phyloP scores from a whole-genome alignment of 2,797 vertebrate genomes.

The Cossypha niveicapilla region DNA sequence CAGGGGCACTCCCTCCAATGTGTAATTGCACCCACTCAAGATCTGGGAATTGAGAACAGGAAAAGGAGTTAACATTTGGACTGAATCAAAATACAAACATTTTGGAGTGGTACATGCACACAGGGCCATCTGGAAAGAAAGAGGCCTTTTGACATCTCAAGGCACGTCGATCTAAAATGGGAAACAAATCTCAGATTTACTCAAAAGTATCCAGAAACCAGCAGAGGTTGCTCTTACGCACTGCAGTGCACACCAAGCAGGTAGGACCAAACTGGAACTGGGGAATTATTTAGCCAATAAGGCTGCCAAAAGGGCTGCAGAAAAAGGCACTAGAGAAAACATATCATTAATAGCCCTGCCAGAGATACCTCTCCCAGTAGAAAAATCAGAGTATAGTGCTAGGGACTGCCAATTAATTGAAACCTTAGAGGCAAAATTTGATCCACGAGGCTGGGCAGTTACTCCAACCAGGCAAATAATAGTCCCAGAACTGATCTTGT shows the following conservation, averaged over 20 bases:
- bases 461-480: not conserved
- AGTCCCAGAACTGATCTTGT: rapidly evolving
- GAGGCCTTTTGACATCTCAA: not conserved
- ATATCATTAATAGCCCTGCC: not conserved
- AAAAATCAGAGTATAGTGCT: not conserved
- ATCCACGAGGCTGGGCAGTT: not conserved
- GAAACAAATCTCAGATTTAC: not conserved
- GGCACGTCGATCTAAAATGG: rapidly evolving
- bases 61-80: not conserved
- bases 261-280: not conserved
- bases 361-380: not conserved
- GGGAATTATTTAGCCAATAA: not conserved
- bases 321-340: not conserved
- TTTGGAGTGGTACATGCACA: not conserved
- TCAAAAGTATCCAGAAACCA: not conserved
- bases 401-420: not conserved
- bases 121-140: not conserved
- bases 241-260: not conserved
- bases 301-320: not conserved
- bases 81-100: not conserved
- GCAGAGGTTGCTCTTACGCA: not conserved
- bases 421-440: not conserved
- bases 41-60: not conserved
- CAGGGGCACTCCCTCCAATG: not conserved
- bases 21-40: not conserved